Evolutionary conservation across 1,140 invertebrate genomes (phyloP).

Genomic region (Formica selysi): DNA sequence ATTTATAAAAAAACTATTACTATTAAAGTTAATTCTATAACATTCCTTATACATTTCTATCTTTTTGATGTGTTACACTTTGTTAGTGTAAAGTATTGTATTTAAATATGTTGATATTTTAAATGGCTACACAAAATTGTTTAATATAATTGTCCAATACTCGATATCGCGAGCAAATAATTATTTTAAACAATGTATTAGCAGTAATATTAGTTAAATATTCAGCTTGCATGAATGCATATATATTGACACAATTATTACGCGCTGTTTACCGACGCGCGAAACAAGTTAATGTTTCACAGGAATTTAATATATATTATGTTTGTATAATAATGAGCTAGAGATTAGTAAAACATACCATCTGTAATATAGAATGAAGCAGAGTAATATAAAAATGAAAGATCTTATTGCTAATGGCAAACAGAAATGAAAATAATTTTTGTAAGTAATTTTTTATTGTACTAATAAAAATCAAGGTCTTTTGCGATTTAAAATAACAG

Average conservation of each 20-base stretch:
- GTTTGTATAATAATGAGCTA: background rate
- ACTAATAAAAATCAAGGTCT: background rate
- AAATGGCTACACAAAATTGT: background rate
- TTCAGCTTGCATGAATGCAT: background rate
- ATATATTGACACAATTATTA: constrained; percentile 7
- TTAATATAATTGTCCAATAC: background rate
- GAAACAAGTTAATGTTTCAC: background rate
- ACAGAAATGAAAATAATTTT: background rate
- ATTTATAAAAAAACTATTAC: background rate
- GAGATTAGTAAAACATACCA: background rate
- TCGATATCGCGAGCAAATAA: background rate
- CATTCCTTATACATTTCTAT: background rate
- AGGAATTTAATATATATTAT: background rate
- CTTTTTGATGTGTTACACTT: background rate
- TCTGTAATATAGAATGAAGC: background rate
- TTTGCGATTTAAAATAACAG: background rate
- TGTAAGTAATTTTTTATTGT: background rate
- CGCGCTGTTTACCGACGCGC: background rate
- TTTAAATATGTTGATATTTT: background rate
- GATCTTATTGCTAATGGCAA: background rate
- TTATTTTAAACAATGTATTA: background rate
- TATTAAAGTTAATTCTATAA: background rate
- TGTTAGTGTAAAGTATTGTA: background rate
- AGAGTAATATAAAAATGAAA: background rate
- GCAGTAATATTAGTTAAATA: constrained; percentile 24